phyloP scores from a whole-genome alignment of 2,888 invertebrate genomes.

The Xanthorhoe spadicearia region DNA sequence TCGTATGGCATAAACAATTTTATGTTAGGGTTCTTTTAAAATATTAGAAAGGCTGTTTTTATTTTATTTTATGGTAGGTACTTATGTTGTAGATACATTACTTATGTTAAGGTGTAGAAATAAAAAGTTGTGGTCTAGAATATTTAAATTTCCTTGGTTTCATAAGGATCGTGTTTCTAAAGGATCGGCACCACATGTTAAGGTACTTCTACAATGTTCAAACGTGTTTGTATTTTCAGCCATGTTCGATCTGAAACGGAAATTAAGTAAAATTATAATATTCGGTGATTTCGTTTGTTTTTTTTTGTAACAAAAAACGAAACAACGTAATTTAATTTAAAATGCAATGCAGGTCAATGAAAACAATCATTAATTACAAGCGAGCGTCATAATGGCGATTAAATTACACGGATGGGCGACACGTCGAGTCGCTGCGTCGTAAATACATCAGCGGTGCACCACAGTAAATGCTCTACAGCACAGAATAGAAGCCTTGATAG shows the following conservation, averaged over 20 bases:
- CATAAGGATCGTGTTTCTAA: too few species aligned
- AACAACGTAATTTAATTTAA: conserved; percentile 9
- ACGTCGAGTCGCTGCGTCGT: conserved; percentile 62
- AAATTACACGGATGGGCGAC: conserved; percentile 69
- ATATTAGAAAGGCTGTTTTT: neutral
- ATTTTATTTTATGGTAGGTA: neutral
- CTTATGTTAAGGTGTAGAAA: too few species aligned
- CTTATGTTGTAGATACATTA: neutral
- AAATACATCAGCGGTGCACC: conserved; percentile 72
- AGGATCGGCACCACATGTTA: too few species aligned
- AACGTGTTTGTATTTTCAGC: too few species aligned
- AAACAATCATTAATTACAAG: conserved; percentile 65
- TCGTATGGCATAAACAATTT: conserved; percentile 40
- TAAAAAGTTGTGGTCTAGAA: neutral
- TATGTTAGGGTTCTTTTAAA: conserved; percentile 31
- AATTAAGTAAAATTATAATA: neutral
- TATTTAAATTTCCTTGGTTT: too few species aligned
- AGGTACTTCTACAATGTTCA: too few species aligned
- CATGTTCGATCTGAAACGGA: too few species aligned
- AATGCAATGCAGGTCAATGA: conserved; percentile 42
- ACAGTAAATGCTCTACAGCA: conserved; percentile 39
- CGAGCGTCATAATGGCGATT: conserved; percentile 67
- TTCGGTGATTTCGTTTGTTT: neutral
- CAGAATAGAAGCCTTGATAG: conserved; percentile 3
- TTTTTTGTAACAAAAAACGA: neutral